Percentiles rank a stretch among this genome's conserved stretches.
Conservation (phyloP, 2,888 invertebrate genomes). For the Napeogenes sylphis region DNA sequence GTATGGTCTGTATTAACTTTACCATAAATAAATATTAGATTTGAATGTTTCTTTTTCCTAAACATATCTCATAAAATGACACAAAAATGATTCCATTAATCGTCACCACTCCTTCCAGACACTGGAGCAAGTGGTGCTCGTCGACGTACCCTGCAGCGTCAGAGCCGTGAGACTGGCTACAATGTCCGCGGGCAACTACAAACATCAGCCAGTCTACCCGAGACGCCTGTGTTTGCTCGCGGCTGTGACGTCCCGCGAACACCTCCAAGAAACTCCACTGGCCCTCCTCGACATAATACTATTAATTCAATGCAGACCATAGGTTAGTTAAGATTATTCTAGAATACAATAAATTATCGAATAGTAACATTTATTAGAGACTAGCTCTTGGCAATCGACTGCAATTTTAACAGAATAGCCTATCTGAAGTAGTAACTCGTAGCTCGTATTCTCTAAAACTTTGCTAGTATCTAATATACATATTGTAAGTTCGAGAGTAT, state of each 20-base stretch:
- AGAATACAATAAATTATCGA: not conserved
- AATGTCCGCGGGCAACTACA: slow-evolving; percentile 80
- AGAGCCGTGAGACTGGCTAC: slow-evolving; percentile 58
- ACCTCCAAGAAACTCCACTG: slow-evolving; percentile 83
- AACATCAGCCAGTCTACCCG: slow-evolving; percentile 91
- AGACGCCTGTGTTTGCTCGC: slow-evolving; percentile 91
- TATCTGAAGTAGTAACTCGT: too few relatives aligned
- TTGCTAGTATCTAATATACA: too few relatives aligned
- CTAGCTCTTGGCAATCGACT: too few relatives aligned
- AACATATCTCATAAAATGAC: not conserved
- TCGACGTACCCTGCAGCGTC: slow-evolving; percentile 72
- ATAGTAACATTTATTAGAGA: not conserved
- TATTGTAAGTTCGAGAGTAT: too few relatives aligned
- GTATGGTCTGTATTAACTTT: too few relatives aligned
- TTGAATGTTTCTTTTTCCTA: not conserved
- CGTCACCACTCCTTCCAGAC: slow-evolving; percentile 43
- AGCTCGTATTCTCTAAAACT: too few relatives aligned
- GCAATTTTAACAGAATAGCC: too few relatives aligned
- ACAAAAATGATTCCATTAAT: not conserved
- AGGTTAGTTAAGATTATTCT: slow-evolving; percentile 42
- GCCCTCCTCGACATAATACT: slow-evolving; percentile 81
- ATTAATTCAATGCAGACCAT: slow-evolving; percentile 79
- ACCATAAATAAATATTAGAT: too few relatives aligned
- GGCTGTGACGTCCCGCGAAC: slow-evolving; percentile 91
- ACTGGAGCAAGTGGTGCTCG: slow-evolving; percentile 69